These are phyloP conservation scores for Ptiloglossa arizonensis DNA, from an alignment of 1,140 invertebrate species.

Conservation along the genomic window DNA sequence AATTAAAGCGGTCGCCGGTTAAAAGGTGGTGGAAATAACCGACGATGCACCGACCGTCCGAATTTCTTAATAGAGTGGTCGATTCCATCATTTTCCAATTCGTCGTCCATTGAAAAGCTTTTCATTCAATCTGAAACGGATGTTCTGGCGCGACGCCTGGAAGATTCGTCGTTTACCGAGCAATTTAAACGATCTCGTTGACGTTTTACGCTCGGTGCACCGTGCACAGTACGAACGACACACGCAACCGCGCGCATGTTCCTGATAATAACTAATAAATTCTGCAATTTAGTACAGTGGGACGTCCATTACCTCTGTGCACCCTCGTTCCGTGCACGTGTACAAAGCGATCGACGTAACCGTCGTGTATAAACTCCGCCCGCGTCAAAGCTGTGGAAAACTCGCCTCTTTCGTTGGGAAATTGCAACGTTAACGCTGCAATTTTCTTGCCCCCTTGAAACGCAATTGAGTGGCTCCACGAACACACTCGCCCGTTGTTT, in stretches of 20 bases:
- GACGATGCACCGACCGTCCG: too few relatives aligned
- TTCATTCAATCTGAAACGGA: neutral
- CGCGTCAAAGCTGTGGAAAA: constrained; percentile 22
- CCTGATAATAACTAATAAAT: constrained; percentile 63
- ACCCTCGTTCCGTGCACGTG: constrained; percentile 41
- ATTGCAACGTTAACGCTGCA: neutral
- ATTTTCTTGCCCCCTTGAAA: neutral
- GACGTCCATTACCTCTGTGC: constrained; percentile 32
- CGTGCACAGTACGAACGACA: neutral
- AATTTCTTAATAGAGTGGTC: too few relatives aligned
- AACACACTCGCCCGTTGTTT: neutral
- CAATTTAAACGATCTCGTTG: constrained; percentile 19
- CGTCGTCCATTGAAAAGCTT: too few relatives aligned
- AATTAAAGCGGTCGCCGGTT: neutral
- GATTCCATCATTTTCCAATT: too few relatives aligned
- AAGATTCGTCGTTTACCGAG: neutral
- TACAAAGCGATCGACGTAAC: constrained; percentile 18
- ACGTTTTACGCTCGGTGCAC: neutral
- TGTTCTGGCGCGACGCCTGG: neutral
- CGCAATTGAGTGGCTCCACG: neutral
- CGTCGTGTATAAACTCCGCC: neutral
- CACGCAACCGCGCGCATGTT: constrained; percentile 9
- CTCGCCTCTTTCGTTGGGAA: neutral
- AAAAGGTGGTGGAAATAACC: neutral
- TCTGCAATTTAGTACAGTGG: constrained; percentile 56